These are phyloP conservation scores for Ptilorrhoa leucosticta DNA, from an alignment of 2,113 vertebrate species.

Conservation along the genomic window DNA sequence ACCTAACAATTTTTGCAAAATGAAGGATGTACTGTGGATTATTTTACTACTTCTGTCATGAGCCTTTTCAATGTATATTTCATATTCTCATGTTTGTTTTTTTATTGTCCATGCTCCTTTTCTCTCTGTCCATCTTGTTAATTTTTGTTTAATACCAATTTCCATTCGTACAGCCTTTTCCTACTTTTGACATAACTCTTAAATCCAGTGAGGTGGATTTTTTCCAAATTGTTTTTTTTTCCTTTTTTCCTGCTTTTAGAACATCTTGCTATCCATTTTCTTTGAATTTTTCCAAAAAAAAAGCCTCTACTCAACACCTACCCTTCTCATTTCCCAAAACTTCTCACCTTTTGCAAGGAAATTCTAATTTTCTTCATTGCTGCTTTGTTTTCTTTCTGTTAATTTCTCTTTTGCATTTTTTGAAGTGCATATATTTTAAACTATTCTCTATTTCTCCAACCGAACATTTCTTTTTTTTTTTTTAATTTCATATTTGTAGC, in stretches of 20 bases:
- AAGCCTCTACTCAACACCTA: background rate
- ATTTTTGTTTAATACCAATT: background rate
- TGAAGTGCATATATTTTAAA: background rate
- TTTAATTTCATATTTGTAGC: background rate
- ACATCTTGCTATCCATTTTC: background rate
- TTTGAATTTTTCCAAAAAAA: background rate
- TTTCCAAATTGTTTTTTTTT: background rate
- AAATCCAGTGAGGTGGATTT: fast-evolving
- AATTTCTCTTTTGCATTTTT: background rate
- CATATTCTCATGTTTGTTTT: background rate
- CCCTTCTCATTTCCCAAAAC: background rate
- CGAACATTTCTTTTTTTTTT: background rate
- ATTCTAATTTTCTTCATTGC: background rate
- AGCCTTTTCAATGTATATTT: background rate
- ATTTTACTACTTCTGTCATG: background rate
- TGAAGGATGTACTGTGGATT: background rate
- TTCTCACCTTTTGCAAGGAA: background rate
- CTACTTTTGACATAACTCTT: background rate
- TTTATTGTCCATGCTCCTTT: background rate
- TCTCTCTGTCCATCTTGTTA: background rate
- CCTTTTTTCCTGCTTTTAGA: background rate
- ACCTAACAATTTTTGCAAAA: background rate
- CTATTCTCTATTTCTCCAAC: background rate
- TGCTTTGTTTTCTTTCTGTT: background rate
- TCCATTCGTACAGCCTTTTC: background rate